These are phyloP conservation scores for Pachyseris speciosa DNA, from an alignment of 64 coral and sea anemone species.

Conservation along the genomic window DNA sequence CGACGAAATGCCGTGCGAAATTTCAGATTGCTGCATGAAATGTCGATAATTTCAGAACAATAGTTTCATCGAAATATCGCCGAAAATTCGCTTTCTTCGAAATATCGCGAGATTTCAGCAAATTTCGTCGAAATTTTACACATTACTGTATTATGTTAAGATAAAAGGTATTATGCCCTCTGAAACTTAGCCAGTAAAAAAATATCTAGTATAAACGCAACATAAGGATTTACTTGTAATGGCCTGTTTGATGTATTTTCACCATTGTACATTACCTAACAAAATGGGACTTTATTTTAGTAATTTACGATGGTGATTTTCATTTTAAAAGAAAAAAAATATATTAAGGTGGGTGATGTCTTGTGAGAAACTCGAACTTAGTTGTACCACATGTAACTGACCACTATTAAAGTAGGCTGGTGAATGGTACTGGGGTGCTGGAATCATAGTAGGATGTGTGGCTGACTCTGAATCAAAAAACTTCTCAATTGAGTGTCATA, in stretches of 20 bases:
- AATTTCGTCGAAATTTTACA: too few species aligned
- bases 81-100: too few species aligned
- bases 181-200: conserved; percentile 31
- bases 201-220: too few species aligned
- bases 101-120: too few species aligned
- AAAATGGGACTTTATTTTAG: too few species aligned
- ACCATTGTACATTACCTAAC: too few species aligned
- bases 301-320: too few species aligned
- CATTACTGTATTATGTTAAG: too few species aligned
- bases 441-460: not conserved
- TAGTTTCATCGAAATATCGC: too few species aligned
- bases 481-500: conserved; percentile 62
- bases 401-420: not conserved
- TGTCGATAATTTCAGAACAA: too few species aligned
- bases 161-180: conserved; percentile 29
- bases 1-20: too few species aligned
- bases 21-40: too few species aligned
- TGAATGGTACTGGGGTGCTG: conserved; percentile 37
- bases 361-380: conserved; percentile 40
- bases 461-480: conserved; percentile 68
- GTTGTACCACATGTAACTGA: conserved; percentile 21
- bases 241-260: conserved; percentile 37
- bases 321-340: conserved; percentile 28
- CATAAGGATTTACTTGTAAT: not conserved
- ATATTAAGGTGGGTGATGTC: not conserved